Base-by-base conservation (phyloP, 2,888 invertebrate genomes). In the Apeira syringaria region DNA sequence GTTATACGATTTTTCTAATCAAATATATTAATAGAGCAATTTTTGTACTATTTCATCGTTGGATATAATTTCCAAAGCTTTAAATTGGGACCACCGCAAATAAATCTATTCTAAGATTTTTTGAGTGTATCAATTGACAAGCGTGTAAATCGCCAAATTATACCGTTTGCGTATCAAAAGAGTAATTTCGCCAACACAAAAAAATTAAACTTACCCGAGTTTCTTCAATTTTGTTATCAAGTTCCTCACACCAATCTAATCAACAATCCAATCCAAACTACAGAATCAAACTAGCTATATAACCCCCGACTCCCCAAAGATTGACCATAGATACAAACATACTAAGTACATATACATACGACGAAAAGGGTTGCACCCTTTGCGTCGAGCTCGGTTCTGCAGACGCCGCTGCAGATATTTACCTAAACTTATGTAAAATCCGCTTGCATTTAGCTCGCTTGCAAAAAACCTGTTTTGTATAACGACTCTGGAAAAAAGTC, bases 341-440 rank as follows among this genome's bases (percentile, higher is more conserved):
- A 36, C 22, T 3, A 53, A 35, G 40, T 47, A 59, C 59, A 58
- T 56, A 59, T 56, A 59, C 48, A 57, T 60, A 56, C 43, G 22
- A 13, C 47, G 55, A 59, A 69, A 72, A 77, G 85, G 83, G 81
- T 74, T 61, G 55, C 55, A 71, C 82, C 85, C 83, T 75, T 74
- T 56, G 70, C 66, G 5, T 18, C 51, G 74, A 85, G 85, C 81
- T 83, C 77, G 47, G 55, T 66, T 68, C 62, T 83, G 84, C 84
- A 83, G 59, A 63, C 53, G 58, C 47, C 55, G 64, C 62, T 78
- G 78, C 79, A 78, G 61, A 61, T 71, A 76, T 73, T 56, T 73
- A 74, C 69, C 44, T 28, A 31, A 9, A 50, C 18, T 29, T 47
- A 46, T 49, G 48, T 62, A 54, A 36, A 56, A 39, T 30, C 24